A percentile compares a stretch with the other conserved stretches of the same genome.
Conservation (phyloP, 2,888 invertebrate genomes). For the Harpalus rubripes region DNA sequence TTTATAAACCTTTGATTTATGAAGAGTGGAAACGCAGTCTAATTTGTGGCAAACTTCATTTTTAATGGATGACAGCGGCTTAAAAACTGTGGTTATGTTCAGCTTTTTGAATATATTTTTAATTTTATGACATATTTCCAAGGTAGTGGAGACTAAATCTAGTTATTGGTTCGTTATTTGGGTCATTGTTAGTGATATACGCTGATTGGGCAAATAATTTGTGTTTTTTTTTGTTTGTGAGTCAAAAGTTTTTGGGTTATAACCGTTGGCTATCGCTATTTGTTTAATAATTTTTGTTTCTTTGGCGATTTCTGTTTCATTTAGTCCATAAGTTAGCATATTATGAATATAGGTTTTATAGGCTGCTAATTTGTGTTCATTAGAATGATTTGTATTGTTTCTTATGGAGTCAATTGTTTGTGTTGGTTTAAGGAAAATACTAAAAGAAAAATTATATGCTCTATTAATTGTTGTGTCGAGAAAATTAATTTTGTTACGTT, state of each 20-base stretch:
- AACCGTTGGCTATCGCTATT: neutral
- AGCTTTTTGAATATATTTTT: too few species aligned
- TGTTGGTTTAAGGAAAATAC: neutral
- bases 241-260: neutral
- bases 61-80: too few species aligned
- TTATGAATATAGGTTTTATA: neutral
- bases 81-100: too few species aligned
- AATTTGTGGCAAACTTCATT: too few species aligned
- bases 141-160: too few species aligned
- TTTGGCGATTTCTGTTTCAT: neutral
- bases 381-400: neutral
- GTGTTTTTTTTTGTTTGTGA: neutral
- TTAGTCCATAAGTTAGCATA: neutral
- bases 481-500: neutral
- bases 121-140: too few species aligned
- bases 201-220: neutral
- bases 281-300: conserved; percentile 1
- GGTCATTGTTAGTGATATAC: too few species aligned
- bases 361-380: neutral
- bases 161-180: too few species aligned
- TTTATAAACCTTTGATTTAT: too few species aligned
- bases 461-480: neutral
- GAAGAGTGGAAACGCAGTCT: too few species aligned
- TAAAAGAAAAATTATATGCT: neutral
- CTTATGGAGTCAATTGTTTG: neutral